phyloP scores from a whole-genome alignment of 2,113 vertebrate species.

The Sakesphorus luctuosus region DNA sequence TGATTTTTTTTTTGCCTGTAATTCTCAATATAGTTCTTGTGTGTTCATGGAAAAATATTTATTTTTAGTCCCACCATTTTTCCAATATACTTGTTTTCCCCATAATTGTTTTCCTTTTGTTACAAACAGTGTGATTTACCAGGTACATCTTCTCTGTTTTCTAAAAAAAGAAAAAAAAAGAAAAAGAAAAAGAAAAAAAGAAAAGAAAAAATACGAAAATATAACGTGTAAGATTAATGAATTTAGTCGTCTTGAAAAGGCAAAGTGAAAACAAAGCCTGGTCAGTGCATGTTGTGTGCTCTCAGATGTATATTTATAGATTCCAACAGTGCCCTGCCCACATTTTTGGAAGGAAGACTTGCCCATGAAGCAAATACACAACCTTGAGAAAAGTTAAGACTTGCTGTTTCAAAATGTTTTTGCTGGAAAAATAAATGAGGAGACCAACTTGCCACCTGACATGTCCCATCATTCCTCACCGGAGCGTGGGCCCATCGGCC shows the following conservation, averaged over 20 bases:
- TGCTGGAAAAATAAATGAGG: neutral
- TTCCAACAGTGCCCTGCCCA: neutral
- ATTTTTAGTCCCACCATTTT: conserved; percentile 54
- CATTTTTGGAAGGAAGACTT: neutral
- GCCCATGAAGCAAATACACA: neutral
- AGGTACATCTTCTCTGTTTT: neutral
- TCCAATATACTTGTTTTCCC: conserved; percentile 45
- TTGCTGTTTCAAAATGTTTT: neutral
- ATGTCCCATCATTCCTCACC: neutral
- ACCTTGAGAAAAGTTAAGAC: neutral
- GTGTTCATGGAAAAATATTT: conserved; percentile 67
- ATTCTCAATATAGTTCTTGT: conserved; percentile 59
- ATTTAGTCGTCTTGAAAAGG: neutral
- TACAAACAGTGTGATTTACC: neutral
- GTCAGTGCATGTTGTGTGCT: neutral
- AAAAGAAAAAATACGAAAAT: neutral
- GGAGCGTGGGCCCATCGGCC: fast-evolving
- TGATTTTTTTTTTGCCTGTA: conserved; percentile 56
- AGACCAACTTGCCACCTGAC: neutral
- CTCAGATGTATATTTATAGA: neutral
- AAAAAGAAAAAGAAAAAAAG: neutral
- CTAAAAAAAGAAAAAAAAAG: neutral
- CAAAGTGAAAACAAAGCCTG: neutral
- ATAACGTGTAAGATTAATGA: neutral
- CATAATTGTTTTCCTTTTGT: conserved; percentile 11